Evolutionary conservation across 2,888 invertebrate genomes (phyloP).

Genomic region (Palloptera scutellata): DNA sequence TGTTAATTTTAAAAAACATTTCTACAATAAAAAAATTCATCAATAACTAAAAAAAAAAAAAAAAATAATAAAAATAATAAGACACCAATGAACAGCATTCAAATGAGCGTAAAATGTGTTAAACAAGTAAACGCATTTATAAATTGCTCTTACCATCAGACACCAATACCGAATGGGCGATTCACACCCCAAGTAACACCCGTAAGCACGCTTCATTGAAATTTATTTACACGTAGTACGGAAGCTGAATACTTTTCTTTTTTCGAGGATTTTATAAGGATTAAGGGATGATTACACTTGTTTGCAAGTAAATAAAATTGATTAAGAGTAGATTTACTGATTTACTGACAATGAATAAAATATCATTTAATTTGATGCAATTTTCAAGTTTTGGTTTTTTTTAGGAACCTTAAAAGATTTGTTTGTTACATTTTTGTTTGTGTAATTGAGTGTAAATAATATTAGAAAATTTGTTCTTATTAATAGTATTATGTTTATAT

Average conservation of each 20-base stretch:
- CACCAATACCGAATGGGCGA: too few relatives aligned
- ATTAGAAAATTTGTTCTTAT: too few relatives aligned
- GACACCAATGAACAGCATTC: slow-evolving; percentile 26
- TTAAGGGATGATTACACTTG: slow-evolving; percentile 49
- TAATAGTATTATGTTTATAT: too few relatives aligned
- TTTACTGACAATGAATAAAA: slow-evolving; percentile 38
- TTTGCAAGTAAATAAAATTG: slow-evolving; percentile 48
- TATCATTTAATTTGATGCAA: slow-evolving; percentile 40
- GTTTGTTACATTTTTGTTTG: too few relatives aligned
- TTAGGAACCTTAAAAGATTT: too few relatives aligned
- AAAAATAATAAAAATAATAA: slow-evolving; percentile 15
- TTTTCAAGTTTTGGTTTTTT: not conserved
- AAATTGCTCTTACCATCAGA: slow-evolving; percentile 14
- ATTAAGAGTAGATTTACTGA: slow-evolving; percentile 45
- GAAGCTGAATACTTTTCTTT: slow-evolving; percentile 29
- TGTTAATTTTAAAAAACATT: too few relatives aligned
- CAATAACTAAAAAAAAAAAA: not conserved
- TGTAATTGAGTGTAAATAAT: too few relatives aligned
- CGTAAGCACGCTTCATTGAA: slow-evolving; percentile 7
- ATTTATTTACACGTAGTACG: slow-evolving; percentile 16
- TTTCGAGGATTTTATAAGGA: slow-evolving; percentile 40
- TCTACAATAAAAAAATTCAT: not conserved
- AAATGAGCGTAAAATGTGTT: slow-evolving; percentile 21
- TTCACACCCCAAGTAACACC: too few relatives aligned
- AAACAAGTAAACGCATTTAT: slow-evolving; percentile 29